Conservation (phyloP, 2,797 vertebrate genomes). For the Enteromius fasciolatus region DNA sequence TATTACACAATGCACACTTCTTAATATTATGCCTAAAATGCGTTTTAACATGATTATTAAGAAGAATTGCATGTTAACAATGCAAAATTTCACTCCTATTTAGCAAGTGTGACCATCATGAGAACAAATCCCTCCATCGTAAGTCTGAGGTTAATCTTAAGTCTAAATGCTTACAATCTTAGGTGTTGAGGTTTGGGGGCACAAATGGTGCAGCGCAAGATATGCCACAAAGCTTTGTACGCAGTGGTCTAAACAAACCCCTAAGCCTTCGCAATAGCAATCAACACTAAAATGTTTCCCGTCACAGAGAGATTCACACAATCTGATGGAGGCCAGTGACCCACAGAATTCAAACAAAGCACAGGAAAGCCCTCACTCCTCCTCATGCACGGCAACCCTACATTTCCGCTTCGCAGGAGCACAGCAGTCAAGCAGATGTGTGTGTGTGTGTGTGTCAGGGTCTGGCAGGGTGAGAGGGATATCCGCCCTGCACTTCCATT, state of each 20-base stretch:
- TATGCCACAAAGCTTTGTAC: background rate
- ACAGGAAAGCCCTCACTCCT: conserved; percentile 28
- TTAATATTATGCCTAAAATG: background rate
- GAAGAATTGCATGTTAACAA: background rate
- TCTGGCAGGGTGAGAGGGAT: conserved; percentile 62
- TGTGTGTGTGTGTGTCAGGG: conserved; percentile 35
- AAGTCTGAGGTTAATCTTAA: background rate
- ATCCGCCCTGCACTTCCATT: conserved; percentile 68
- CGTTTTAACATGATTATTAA: background rate
- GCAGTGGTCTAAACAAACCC: background rate
- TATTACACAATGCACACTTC: background rate
- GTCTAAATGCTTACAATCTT: too few species aligned
- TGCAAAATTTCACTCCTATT: too few species aligned
- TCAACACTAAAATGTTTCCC: background rate
- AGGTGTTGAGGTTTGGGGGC: background rate
- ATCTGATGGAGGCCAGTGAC: conserved; percentile 17
- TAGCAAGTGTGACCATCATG: background rate
- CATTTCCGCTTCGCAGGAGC: conserved; percentile 34
- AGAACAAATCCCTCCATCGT: background rate
- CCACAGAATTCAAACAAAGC: conserved; percentile 10
- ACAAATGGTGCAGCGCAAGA: background rate
- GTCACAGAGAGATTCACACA: background rate
- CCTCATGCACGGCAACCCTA: conserved; percentile 18
- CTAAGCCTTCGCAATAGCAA: conserved; percentile 14
- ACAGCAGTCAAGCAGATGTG: conserved; percentile 26